Percentiles rank a stretch among this genome's conserved stretches.
phyloP scores from a whole-genome alignment of 1,140 invertebrate species.

The Hyposmocoma kahamanoa region DNA sequence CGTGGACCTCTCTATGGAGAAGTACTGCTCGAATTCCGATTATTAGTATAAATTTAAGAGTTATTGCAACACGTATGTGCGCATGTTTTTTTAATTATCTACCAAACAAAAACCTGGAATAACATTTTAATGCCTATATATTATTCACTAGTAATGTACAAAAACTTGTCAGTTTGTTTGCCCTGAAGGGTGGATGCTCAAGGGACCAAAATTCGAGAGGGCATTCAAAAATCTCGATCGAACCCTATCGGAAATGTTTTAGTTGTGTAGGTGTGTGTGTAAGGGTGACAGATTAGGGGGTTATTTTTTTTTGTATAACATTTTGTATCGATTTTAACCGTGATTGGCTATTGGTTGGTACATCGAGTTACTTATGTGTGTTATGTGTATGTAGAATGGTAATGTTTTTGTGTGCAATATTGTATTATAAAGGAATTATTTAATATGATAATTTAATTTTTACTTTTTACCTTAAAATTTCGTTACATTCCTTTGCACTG shows the following conservation, averaged over 20 bases:
- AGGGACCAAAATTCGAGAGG: constrained; percentile 55
- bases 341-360: constrained; percentile 10
- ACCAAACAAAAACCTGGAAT: constrained; percentile 20
- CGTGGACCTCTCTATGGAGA: too few relatives aligned
- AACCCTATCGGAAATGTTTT: constrained; percentile 48
- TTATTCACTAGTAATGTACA: constrained; percentile 56
- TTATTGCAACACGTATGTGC: too few relatives aligned
- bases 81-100: constrained; percentile 2
- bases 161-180: constrained; percentile 41
- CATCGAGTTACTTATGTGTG: not conserved
- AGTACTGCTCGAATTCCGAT: too few relatives aligned
- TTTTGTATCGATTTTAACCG: constrained; percentile 12
- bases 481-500: too few relatives aligned
- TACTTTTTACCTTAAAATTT: too few relatives aligned
- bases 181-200: constrained; percentile 47
- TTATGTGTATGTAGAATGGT: too few relatives aligned
- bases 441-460: too few relatives aligned
- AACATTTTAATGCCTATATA: constrained; percentile 45
- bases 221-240: constrained; percentile 64
- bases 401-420: too few relatives aligned
- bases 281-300: constrained; percentile 24
- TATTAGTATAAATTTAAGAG: too few relatives aligned
- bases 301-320: too few relatives aligned
- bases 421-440: too few relatives aligned
- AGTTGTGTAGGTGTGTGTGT: constrained; percentile 9